phyloP scores from a whole-genome alignment of 2,888 invertebrate species.

The Pinctada fucata region DNA sequence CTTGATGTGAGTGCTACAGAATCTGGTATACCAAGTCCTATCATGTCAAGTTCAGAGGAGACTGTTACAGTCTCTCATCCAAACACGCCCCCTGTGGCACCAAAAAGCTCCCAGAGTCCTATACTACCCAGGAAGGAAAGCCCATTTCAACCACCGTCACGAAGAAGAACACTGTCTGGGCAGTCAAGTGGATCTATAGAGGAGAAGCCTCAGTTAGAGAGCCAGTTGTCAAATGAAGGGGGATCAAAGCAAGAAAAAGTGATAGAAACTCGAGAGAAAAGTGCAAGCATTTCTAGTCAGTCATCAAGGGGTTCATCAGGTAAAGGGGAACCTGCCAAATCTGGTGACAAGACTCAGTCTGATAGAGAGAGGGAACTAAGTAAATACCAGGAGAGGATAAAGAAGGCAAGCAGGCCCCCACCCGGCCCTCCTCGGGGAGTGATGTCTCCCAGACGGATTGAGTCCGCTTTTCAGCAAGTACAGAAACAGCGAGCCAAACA shows the following conservation, averaged over 20 bases:
- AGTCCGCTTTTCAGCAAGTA: conserved; percentile 35
- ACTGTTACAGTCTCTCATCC: conserved; percentile 7
- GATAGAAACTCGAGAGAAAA: conserved; percentile 3
- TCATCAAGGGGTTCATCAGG: conserved; percentile 8
- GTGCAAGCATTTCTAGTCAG: conserved; percentile 24
- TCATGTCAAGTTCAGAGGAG: conserved; percentile 28
- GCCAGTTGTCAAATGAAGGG: conserved; percentile 9
- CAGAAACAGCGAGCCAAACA: conserved; percentile 52
- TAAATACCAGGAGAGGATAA: conserved; percentile 1
- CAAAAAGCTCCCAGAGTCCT: conserved; percentile 48
- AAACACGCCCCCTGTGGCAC: conserved; percentile 11
- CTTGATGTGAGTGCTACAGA: conserved; percentile 3
- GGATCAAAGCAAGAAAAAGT: conserved; percentile 2
- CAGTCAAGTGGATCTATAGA: conserved; percentile 40
- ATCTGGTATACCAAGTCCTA: conserved; percentile 29
- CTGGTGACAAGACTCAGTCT: conserved; percentile 15
- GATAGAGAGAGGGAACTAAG: conserved; percentile 1
- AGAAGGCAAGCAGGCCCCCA: conserved; percentile 40
- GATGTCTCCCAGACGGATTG: conserved; percentile 32
- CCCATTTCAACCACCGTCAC: conserved; percentile 55
- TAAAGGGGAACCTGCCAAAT: neutral
- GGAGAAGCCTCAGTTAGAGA: conserved; percentile 26
- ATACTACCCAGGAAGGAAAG: conserved; percentile 58
- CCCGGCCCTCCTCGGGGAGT: conserved; percentile 34
- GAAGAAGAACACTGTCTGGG: conserved; percentile 36